Conservation (phyloP, 2,888 invertebrate genomes). For the Melanchra persicariae region DNA sequence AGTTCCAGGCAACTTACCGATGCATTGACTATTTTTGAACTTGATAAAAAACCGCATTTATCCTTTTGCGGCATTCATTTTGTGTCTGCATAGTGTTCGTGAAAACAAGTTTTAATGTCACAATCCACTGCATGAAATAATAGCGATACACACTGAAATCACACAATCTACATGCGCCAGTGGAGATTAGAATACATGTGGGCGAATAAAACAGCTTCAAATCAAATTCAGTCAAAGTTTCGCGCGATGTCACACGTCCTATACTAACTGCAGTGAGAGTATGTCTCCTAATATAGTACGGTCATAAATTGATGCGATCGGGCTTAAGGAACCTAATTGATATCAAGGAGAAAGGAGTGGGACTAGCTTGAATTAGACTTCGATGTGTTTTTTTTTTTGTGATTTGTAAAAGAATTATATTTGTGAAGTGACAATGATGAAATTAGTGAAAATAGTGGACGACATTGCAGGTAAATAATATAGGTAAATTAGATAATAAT, state of each 20-base stretch:
- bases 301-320: constrained; percentile 27
- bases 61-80: background rate
- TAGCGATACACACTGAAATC: constrained; percentile 10
- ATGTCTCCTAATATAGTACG: background rate
- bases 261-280: background rate
- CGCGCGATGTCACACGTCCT: constrained; percentile 36
- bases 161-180: constrained; percentile 15
- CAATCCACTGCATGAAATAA: background rate
- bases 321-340: no score
- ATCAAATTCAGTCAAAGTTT: constrained; percentile 43
- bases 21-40: background rate
- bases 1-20: background rate
- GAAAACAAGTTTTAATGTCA: background rate
- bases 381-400: background rate
- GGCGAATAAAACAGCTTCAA: constrained; percentile 45
- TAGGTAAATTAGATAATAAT: no score
- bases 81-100: background rate
- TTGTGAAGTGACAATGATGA: constrained; percentile 34
- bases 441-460: constrained; percentile 40
- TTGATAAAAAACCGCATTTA: background rate
- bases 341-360: no score
- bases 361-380: background rate
- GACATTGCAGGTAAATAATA: constrained; percentile 36
- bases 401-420: background rate
- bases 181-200: constrained; percentile 52